Evolutionary conservation across 2,888 invertebrate genomes (phyloP).

Genomic region (Cantharis rustica): DNA sequence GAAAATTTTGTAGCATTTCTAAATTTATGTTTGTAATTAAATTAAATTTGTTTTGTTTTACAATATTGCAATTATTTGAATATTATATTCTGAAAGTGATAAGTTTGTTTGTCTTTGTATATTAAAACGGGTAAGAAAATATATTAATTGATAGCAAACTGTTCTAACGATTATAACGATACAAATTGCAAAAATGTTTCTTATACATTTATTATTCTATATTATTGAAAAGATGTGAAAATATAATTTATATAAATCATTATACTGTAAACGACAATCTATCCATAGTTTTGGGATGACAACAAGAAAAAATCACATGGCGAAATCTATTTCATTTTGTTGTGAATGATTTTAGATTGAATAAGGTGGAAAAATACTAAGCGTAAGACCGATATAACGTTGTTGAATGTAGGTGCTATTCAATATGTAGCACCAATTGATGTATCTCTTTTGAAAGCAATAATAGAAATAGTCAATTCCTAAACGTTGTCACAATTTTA

Average conservation of each 20-base stretch:
- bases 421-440: conserved; percentile 15
- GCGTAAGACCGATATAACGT: conserved; percentile 3
- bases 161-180: too few species aligned
- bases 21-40: too few species aligned
- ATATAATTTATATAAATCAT: neutral
- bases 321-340: conserved; percentile 38
- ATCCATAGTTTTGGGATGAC: conserved; percentile 7
- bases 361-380: conserved; percentile 32
- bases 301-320: conserved; percentile 9
- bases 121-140: too few species aligned
- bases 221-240: neutral
- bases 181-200: too few species aligned
- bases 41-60: too few species aligned
- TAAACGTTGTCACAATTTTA: neutral
- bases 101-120: too few species aligned
- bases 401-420: conserved; percentile 18
- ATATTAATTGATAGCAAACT: too few species aligned
- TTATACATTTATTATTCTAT: neutral
- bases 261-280: conserved; percentile 17
- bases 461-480: neutral
- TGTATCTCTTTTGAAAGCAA: neutral
- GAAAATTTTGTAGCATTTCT: too few species aligned
- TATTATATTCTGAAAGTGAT: too few species aligned
- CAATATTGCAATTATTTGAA: too few species aligned
- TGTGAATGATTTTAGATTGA: conserved; percentile 32